Percentiles rank a stretch among this genome's conserved stretches.
phyloP scores from a whole-genome alignment of 2,888 invertebrate genomes.

The Dorcus hopei region DNA sequence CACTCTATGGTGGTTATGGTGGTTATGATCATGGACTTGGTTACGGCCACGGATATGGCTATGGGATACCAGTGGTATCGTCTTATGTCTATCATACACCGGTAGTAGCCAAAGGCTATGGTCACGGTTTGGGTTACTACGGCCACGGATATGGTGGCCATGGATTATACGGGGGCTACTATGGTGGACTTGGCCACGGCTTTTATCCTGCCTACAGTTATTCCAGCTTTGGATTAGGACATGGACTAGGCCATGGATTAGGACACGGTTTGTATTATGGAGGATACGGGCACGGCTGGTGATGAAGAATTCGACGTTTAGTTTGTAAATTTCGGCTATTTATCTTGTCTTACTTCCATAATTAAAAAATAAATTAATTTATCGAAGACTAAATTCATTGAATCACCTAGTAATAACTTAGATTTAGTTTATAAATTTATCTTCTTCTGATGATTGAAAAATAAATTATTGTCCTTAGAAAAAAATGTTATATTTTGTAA shows the following conservation, averaged over 20 bases:
- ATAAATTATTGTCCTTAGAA: too few species aligned
- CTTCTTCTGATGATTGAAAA: too few species aligned
- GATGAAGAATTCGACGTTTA: neutral
- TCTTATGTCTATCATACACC: slow-evolving; percentile 20
- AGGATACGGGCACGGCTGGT: slow-evolving; percentile 3
- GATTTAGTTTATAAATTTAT: too few species aligned
- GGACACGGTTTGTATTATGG: slow-evolving; percentile 20
- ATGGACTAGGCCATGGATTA: slow-evolving; percentile 21
- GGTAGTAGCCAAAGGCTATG: slow-evolving; percentile 13
- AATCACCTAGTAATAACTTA: too few species aligned
- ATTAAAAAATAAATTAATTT: too few species aligned
- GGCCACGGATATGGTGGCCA: slow-evolving; percentile 22
- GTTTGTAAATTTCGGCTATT: slow-evolving; percentile 17
- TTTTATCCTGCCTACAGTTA: slow-evolving; percentile 17
- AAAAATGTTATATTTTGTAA: too few species aligned
- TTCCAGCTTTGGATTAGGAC: slow-evolving; percentile 22
- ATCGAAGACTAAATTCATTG: too few species aligned
- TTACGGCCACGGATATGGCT: slow-evolving; percentile 23
- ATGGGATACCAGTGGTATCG: slow-evolving; percentile 24
- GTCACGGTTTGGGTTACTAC: slow-evolving; percentile 14
- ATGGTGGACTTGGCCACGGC: slow-evolving; percentile 7
- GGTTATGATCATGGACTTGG: slow-evolving; percentile 18
- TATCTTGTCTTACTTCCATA: too few species aligned
- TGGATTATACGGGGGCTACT: neutral
- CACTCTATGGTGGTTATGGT: slow-evolving; percentile 30